These are phyloP conservation scores for Calypte anna DNA, from an alignment of 2,113 vertebrate genomes.

Conservation along the genomic window DNA sequence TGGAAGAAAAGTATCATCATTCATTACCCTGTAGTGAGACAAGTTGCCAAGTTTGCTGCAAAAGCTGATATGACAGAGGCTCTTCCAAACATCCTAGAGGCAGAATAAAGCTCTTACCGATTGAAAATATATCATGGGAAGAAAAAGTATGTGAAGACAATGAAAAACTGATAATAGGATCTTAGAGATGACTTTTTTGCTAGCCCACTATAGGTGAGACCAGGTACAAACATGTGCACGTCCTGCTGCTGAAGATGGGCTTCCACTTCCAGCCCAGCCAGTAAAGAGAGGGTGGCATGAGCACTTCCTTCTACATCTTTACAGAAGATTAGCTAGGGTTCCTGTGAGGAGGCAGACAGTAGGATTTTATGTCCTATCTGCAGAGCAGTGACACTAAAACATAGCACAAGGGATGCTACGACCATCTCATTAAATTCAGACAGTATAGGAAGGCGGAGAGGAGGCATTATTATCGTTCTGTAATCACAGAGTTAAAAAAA, in stretches of 20 bases:
- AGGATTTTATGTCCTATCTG: neutral
- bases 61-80: neutral
- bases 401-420: neutral
- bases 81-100: neutral
- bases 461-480: neutral
- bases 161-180: neutral
- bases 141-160: neutral
- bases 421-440: fast-evolving
- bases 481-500: neutral
- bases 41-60: neutral
- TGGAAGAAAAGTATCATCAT: neutral
- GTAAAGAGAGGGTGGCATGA: neutral
- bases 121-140: neutral
- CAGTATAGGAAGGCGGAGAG: fast-evolving
- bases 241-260: neutral
- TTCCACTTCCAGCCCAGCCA: neutral
- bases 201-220: neutral
- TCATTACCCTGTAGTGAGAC: neutral
- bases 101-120: neutral
- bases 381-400: neutral
- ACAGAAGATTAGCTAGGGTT: neutral
- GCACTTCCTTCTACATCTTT: neutral
- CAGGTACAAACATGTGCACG: fast-evolving
- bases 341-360: neutral
- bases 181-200: neutral